Evolutionary conservation across 2,888 invertebrate species (phyloP).

Genomic region (Aleiodes alternator): DNA sequence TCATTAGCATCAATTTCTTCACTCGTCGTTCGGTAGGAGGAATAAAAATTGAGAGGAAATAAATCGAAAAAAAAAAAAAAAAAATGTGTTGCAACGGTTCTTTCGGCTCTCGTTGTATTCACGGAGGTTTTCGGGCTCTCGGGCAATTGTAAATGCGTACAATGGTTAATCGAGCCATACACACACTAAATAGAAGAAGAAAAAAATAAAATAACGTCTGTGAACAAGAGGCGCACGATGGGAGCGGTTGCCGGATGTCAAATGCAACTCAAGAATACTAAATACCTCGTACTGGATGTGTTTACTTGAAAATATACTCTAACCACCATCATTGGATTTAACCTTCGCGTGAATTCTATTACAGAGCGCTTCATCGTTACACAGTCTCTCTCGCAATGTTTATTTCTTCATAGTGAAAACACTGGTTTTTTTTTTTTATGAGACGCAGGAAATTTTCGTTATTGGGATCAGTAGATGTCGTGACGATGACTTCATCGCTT

Average conservation of each 20-base stretch:
- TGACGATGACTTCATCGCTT: not conserved
- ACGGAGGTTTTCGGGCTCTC: not conserved
- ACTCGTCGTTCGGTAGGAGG: no score
- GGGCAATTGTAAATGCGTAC: conserved; percentile 24
- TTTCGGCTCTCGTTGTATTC: conserved; percentile 19
- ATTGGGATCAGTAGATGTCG: conserved; percentile 10
- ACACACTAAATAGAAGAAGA: conserved; percentile 48
- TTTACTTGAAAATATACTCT: conserved; percentile 65
- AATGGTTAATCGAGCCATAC: conserved; percentile 53
- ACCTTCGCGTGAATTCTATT: conserved; percentile 33
- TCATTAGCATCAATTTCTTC: no score
- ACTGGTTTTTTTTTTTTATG: conserved; percentile 7
- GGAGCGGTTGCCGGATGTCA: conserved; percentile 72
- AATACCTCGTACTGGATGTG: conserved; percentile 62
- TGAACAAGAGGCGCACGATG: conserved; percentile 48
- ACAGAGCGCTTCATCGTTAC: not conserved
- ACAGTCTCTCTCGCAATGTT: conserved; percentile 16
- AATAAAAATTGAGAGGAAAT: not conserved
- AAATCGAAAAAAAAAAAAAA: not conserved
- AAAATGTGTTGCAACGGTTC: conserved; percentile 17
- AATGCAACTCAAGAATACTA: conserved; percentile 71
- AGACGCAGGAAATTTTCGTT: conserved; percentile 3
- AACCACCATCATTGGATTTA: conserved; percentile 45
- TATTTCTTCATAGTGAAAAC: conserved; percentile 25
- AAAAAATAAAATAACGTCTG: conserved; percentile 52